Evolutionary conservation across 2,113 vertebrate species (phyloP).

Genomic region (Nyctibius bracteatus): DNA sequence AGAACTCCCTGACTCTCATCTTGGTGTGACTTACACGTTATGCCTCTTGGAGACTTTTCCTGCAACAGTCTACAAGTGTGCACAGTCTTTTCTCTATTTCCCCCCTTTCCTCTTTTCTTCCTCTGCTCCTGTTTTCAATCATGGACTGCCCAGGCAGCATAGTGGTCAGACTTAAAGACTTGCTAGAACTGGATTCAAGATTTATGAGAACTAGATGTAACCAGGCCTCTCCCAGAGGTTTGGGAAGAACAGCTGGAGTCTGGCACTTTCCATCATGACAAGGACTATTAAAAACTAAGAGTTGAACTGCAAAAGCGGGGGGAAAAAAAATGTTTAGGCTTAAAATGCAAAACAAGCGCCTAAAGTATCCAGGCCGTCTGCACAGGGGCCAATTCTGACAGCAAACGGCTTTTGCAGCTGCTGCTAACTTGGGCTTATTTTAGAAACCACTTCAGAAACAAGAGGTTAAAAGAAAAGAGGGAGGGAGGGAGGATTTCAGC

Average conservation of each 20-base stretch:
- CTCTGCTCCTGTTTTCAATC: slow-evolving; percentile 74
- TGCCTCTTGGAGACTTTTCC: neutral
- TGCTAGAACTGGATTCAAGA: slow-evolving; percentile 75
- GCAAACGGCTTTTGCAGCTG: slow-evolving; percentile 37
- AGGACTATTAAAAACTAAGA: slow-evolving; percentile 75
- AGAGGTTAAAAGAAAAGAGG: slow-evolving; percentile 47
- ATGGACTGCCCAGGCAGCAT: slow-evolving; percentile 57
- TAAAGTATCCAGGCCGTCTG: slow-evolving; percentile 36
- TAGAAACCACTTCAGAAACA: slow-evolving; percentile 69
- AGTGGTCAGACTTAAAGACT: slow-evolving; percentile 75
- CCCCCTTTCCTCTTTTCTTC: slow-evolving; percentile 17
- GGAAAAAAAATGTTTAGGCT: slow-evolving; percentile 21
- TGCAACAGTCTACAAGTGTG: neutral
- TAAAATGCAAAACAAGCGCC: slow-evolving; percentile 59
- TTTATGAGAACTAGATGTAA: slow-evolving; percentile 79
- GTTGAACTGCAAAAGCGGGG: neutral
- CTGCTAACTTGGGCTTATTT: slow-evolving; percentile 48
- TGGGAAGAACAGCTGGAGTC: slow-evolving; percentile 80
- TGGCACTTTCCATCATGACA: slow-evolving; percentile 75
- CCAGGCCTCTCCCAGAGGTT: slow-evolving; percentile 78
- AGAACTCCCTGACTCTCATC: neutral
- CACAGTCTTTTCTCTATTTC: neutral
- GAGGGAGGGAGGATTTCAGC: neutral
- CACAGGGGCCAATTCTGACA: slow-evolving; percentile 47
- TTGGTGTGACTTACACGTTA: neutral